phyloP scores from a whole-genome alignment of 2,888 invertebrate species.

The Phasia obesa region DNA sequence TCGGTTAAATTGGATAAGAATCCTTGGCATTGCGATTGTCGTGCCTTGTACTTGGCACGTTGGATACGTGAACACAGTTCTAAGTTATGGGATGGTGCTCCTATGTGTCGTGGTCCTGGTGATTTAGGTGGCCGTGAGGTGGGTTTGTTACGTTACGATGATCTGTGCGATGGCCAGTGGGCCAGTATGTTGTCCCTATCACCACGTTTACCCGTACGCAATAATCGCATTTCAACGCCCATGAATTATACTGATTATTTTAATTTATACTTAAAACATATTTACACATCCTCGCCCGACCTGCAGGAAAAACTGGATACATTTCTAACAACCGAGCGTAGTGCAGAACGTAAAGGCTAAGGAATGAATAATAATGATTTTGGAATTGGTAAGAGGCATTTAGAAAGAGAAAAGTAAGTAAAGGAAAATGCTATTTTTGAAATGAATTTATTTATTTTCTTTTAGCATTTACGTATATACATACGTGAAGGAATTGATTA shows the following conservation, averaged over 20 bases:
- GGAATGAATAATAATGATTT: background rate
- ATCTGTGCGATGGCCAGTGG: slow-evolving; percentile 89
- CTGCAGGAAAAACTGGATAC: slow-evolving; percentile 54
- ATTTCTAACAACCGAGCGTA: slow-evolving; percentile 39
- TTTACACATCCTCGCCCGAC: slow-evolving; percentile 77
- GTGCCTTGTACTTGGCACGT: slow-evolving; percentile 86
- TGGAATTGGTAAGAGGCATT: slow-evolving; percentile 33
- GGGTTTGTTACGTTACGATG: slow-evolving; percentile 84
- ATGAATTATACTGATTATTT: slow-evolving; percentile 82
- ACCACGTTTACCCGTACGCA: slow-evolving; percentile 81
- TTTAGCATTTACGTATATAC: slow-evolving; percentile 42
- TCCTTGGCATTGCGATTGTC: slow-evolving; percentile 87
- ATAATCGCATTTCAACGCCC: slow-evolving; percentile 80
- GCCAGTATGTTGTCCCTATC: slow-evolving; percentile 85
- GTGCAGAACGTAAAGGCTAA: slow-evolving; percentile 1
- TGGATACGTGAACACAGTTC: slow-evolving; percentile 83
- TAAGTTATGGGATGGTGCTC: slow-evolving; percentile 84
- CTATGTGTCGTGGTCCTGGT: slow-evolving; percentile 84
- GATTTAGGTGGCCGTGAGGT: slow-evolving; percentile 83
- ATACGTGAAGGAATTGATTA: background rate
- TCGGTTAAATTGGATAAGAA: slow-evolving; percentile 86
- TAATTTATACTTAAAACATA: slow-evolving; percentile 81
- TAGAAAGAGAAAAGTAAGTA: slow-evolving; percentile 36
- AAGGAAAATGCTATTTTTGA: slow-evolving; percentile 15
- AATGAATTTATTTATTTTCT: slow-evolving; percentile 55